Evolutionary conservation across 2,888 invertebrate genomes (phyloP).

Genomic region (Lasioglossum oenotherae): DNA sequence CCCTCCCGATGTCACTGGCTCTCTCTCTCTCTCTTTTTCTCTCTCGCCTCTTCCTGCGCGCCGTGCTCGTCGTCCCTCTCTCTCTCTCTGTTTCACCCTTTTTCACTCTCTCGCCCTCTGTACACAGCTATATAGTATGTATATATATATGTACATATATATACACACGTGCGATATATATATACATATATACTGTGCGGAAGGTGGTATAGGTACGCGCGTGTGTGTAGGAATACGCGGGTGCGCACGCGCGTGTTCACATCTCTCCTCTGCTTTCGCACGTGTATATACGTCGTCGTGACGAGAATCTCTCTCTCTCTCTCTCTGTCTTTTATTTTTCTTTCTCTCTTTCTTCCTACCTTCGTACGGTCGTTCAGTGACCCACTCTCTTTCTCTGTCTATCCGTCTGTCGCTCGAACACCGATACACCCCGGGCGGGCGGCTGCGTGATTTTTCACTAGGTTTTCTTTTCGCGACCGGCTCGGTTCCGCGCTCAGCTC

Average conservation of each 20-base stretch:
- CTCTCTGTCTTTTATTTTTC: conserved; percentile 48
- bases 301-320: conserved; percentile 53
- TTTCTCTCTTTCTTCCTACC: conserved; percentile 56
- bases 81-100: conserved; percentile 41
- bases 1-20: conserved; percentile 64
- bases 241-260: conserved; percentile 68
- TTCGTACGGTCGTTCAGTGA: conserved; percentile 67
- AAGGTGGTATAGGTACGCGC: neutral
- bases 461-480: conserved; percentile 21
- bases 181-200: neutral
- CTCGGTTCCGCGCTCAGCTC: neutral
- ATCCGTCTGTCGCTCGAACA: conserved; percentile 21
- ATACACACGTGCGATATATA: conserved; percentile 6
- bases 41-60: conserved; percentile 55
- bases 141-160: conserved; percentile 4
- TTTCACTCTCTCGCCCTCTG: conserved; percentile 23
- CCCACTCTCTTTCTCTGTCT: conserved; percentile 56
- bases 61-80: conserved; percentile 54
- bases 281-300: conserved; percentile 61
- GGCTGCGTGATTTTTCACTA: conserved; percentile 36
- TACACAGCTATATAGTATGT: conserved; percentile 3
- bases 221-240: conserved; percentile 36
- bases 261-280: conserved; percentile 64
- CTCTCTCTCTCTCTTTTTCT: conserved; percentile 46
- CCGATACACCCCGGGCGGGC: conserved; percentile 14